A percentile compares a stretch with the other conserved stretches of the same genome.
These are phyloP conservation scores for Melanotaenia maccullochi DNA, from an alignment of 2,797 vertebrate genomes.

Conservation along the genomic window DNA sequence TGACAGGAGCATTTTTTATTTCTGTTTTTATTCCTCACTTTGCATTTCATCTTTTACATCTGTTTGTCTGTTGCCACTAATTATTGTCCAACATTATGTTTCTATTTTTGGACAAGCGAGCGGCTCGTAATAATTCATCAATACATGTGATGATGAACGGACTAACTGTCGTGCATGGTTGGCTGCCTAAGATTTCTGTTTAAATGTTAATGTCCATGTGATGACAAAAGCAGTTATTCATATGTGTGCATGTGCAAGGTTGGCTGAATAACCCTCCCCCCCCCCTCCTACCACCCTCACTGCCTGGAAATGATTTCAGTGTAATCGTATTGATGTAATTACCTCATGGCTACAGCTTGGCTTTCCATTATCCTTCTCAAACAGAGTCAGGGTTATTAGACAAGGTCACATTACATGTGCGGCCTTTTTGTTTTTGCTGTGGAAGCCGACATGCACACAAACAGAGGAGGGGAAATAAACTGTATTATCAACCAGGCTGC, in stretches of 20 bases:
- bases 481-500: background rate
- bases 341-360: slow-evolving; percentile 36
- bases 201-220: background rate
- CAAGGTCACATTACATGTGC: background rate
- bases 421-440: slow-evolving; percentile 12
- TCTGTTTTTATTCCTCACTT: no score
- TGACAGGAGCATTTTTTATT: no score
- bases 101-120: no score
- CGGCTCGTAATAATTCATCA: background rate
- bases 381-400: background rate
- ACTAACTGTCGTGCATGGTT: background rate
- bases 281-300: background rate
- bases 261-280: background rate
- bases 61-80: no score
- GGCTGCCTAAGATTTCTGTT: background rate
- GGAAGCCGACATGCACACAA: background rate
- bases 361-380: slow-evolving; percentile 29
- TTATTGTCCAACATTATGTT: no score
- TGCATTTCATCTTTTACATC: no score
- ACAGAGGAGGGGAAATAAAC: background rate
- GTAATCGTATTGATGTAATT: slow-evolving; percentile 52
- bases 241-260: background rate
- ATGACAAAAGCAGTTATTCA: background rate
- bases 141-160: background rate
- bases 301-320: slow-evolving; percentile 54